A percentile compares a stretch with the other conserved stretches of the same genome.
Evolutionary conservation across 2,113 vertebrate genomes (phyloP).

Genomic region (Psittacula cyanocephala): DNA sequence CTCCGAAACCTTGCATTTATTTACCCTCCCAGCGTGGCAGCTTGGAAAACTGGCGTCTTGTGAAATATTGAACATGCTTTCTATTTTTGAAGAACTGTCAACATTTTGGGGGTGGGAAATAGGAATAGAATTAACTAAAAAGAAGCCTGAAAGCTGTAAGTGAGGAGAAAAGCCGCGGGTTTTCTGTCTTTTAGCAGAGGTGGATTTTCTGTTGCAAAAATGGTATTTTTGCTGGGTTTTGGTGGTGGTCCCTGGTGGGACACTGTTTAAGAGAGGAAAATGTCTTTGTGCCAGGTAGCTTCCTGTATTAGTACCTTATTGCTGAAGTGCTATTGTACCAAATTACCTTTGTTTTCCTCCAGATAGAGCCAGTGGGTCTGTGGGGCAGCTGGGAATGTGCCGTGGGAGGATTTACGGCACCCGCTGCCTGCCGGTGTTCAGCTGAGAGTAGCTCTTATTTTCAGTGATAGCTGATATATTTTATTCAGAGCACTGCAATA

Average conservation of each 20-base stretch:
- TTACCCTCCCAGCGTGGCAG: background rate
- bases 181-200: background rate
- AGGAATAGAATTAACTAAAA: background rate
- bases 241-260: background rate
- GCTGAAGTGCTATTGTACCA: background rate
- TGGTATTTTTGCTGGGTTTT: background rate
- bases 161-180: background rate
- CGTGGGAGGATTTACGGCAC: background rate
- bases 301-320: background rate
- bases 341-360: background rate
- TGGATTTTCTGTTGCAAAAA: background rate
- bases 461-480: background rate
- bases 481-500: background rate
- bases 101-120: background rate
- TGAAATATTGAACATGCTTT: background rate
- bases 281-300: background rate
- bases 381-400: background rate
- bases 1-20: background rate
- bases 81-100: background rate
- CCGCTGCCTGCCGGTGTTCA: background rate
- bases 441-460: background rate
- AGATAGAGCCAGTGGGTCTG: accelerated
- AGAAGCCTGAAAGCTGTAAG: background rate
- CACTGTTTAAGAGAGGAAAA: background rate
- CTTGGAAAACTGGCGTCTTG: background rate